Evolutionary conservation across 1,140 invertebrate species (phyloP), one percentile per base, ranked within the genome.

Genomic region (Choristoneura fumiferana): DNA sequence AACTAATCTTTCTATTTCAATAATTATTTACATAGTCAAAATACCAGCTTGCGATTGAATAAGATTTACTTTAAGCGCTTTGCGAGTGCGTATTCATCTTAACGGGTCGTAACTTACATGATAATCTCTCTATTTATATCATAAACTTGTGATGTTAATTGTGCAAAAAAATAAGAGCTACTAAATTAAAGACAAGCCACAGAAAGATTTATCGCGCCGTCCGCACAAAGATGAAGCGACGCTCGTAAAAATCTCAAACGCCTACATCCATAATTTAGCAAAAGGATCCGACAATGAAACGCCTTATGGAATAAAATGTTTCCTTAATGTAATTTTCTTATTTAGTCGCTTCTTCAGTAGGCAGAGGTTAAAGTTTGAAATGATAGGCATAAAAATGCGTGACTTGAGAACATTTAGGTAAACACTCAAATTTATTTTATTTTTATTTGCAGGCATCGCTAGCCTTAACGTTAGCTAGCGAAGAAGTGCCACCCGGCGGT

Each of bases 391-490:
- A n/a, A n/a, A n/a, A n/a, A n/a, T n/a, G n/a, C n/a, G n/a, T n/a
- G n/a, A n/a, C n/a, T n/a, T n/a, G n/a, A n/a, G n/a, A n/a, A 29
- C 2, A 29, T 3, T 29, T 29, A 29, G 6, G 22, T 3, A 29
- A 29, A 29, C 22, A 6, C 22, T 29, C 22, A 29, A 29, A 29
- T 40, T 18, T 29, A 37, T 40, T 39, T 58, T 58, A 54, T 45
- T 54, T 71, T 67, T 73, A 61, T 78, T 77, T 40, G 14, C 75
- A 88, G 85, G 78, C 74, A 60, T 73, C 66, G 61, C 76, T 88
- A 61, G 80, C 71, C 33, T 40, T 87, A 62, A 65, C 73, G 35
- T 60, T 73, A 54, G 80, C 77, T 71, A 83, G 73, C 55, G 75
- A 72, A 40, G 70, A 77, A 40, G 64, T 29, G 22, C 22, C 67